Evolutionary conservation across 2,797 vertebrate genomes (phyloP).

Genomic region (Telmatherina bonti): DNA sequence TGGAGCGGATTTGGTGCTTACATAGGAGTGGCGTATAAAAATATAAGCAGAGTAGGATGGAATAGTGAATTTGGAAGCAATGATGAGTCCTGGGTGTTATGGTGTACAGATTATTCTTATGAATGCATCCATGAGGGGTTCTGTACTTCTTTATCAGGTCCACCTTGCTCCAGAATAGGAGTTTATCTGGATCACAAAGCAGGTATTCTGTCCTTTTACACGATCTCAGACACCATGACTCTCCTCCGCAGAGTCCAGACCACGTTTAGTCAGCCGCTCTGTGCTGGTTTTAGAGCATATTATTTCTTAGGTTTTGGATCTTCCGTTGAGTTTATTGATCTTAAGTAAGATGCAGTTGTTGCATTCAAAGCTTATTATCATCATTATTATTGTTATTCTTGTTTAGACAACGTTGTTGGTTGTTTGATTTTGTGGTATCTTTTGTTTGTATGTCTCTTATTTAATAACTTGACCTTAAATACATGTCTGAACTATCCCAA

Average conservation of each 20-base stretch:
- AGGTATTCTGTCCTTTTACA: too few relatives aligned
- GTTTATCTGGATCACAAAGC: slow-evolving; percentile 7
- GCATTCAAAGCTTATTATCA: too few relatives aligned
- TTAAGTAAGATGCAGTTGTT: too few relatives aligned
- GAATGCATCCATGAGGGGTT: not conserved
- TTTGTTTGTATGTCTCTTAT: too few relatives aligned
- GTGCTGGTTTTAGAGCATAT: not conserved
- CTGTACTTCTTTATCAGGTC: accelerated
- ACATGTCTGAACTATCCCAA: too few relatives aligned
- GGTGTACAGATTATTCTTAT: not conserved
- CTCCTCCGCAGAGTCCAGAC: slow-evolving; percentile 7
- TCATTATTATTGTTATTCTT: too few relatives aligned
- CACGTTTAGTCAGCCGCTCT: slow-evolving; percentile 10
- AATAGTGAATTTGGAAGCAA: slow-evolving; percentile 4
- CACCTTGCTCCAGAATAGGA: not conserved
- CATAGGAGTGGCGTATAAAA: not conserved
- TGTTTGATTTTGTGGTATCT: too few relatives aligned
- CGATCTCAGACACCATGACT: not conserved
- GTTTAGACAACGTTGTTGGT: too few relatives aligned
- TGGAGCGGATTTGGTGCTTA: not conserved
- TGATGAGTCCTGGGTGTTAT: slow-evolving; percentile 3
- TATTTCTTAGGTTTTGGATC: not conserved
- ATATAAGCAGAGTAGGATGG: not conserved
- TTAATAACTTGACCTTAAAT: too few relatives aligned
- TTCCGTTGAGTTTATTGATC: not conserved